Base-by-base conservation (phyloP, 2,888 invertebrate genomes). In the Pandemis corylana region DNA sequence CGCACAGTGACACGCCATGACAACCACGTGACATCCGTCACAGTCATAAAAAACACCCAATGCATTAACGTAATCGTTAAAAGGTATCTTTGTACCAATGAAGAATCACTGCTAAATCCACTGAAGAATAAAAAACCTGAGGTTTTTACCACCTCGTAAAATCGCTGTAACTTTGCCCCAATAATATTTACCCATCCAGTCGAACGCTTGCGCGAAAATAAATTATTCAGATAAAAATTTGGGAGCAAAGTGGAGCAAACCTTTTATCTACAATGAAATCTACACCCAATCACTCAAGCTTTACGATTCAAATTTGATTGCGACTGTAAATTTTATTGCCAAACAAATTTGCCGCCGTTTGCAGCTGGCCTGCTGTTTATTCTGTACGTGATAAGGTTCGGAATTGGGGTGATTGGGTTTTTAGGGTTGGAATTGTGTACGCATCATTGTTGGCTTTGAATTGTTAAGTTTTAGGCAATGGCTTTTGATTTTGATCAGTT, bases 101-200 rank as follows among this genome's bases (percentile, higher is more conserved):
- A 62, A 62, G 41, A 62, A 28, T 59, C 59, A 59, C 12, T 12
- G 20, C 20, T 10, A 59, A 59, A 62, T 41, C 13, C 41, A 41
- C 7, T 41, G 12, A 41, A 56, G 56, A 64, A 68, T 0, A 72
- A 13, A 53, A 68, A 63, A 68, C 44, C n/a, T 41, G 28, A 28
- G 68, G 42, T 41, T 65, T 44, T 64, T 20, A 72, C 72, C 66
- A 51, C 41, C 20, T 61, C 42, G 61, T 41, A 42, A 68, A 56
- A 56, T 64, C 53, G 28, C 65, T 13, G 15, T 36, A 15, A 44
- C 63, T 73, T 68, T 61, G 41, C 15, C 56, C 41, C 72, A 63
- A 73, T 68, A 73, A 68, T 68, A 73, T 73, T 73, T 73, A 73
- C 63, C 68, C 63, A 20, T 20, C 15, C 56, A 64, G 53, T 56